Evolutionary conservation across 2,113 vertebrate genomes (phyloP), one percentile per base, ranked within the genome.

Genomic region (Centrocercus urophasianus): DNA sequence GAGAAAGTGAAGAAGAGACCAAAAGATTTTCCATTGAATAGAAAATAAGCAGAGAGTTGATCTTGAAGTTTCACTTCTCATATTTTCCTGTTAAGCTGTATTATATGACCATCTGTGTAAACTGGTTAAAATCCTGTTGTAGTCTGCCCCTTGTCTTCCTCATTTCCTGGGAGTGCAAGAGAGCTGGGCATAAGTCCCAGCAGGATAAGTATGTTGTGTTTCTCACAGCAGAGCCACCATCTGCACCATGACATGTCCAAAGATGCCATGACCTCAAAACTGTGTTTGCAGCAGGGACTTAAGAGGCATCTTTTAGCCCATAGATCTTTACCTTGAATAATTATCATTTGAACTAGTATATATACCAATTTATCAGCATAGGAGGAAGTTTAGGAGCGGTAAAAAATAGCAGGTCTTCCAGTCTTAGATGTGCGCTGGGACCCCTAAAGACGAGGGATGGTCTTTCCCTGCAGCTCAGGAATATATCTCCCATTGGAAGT

Each of bases 1-100:
- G 1, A 0, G 0, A 45, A 86, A 83, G 7, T 45, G 56, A 78
- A 70, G 38, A 32, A 43, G 11, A 57, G 21, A 27, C 64, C 21
- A 74, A 81, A 87, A 34, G 10, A 57, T 7, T 19, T 78, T 71
- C 18, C 38, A 24, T 4, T 57, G 76, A 60, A 81, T 16, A 59
- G 72, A 85, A 80, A 74, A 54, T 47, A 70, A 61, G 59, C 6
- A 2, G 9, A 42, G 21, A 77, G 9, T 16, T 60, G 38, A 63
- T 24, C 63, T 22, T 64, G 38, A 82, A 89, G 17, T 15, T 73
- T 73, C 13, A 6, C 18, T 70, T 83, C 56, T 69, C 25, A 30
- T 28, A 69, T 18, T 13, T 52, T 83, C 38, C 12, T 60, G 5
- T 60, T 65, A 60, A 85, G 36, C 12, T 28, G 3, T 63, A 45